These are phyloP conservation scores for Elgaria multicarinata DNA, from an alignment of 2,113 vertebrate species.

Conservation along the genomic window DNA sequence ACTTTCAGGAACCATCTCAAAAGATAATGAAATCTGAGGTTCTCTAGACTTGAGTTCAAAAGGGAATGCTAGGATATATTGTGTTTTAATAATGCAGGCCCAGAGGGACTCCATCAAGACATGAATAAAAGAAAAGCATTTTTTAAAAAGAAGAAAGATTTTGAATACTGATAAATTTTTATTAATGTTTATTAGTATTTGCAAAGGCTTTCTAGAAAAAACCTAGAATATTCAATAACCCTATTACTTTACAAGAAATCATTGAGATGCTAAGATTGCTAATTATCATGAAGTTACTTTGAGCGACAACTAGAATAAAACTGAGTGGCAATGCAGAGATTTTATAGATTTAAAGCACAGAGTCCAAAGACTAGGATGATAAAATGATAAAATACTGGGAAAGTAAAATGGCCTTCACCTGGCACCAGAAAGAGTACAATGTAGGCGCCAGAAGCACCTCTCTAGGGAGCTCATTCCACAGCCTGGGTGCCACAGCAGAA, in stretches of 20 bases:
- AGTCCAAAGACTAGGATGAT: too few relatives aligned
- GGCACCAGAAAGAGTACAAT: too few relatives aligned
- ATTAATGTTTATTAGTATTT: conserved; percentile 9
- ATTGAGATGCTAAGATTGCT: background rate
- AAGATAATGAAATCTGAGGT: conserved; percentile 9
- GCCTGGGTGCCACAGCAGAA: too few relatives aligned
- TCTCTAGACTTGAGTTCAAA: background rate
- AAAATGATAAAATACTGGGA: too few relatives aligned
- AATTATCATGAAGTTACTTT: too few relatives aligned
- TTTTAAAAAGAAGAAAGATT: background rate
- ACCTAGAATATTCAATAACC: background rate
- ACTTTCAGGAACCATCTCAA: conserved; percentile 6
- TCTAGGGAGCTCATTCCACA: too few relatives aligned
- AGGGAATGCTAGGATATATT: conserved; percentile 8
- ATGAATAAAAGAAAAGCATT: conserved; percentile 26
- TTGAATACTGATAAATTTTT: background rate
- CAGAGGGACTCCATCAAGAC: conserved; percentile 10
- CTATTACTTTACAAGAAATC: background rate
- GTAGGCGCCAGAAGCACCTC: too few relatives aligned
- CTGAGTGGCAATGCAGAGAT: too few relatives aligned
- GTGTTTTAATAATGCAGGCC: conserved; percentile 22
- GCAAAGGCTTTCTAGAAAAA: background rate
- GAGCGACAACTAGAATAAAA: too few relatives aligned
- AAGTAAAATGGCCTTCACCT: too few relatives aligned
- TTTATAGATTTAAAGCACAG: too few relatives aligned